These are phyloP conservation scores for Cervus canadensis DNA, from an alignment of 2,113 vertebrate genomes.

Conservation along the genomic window DNA sequence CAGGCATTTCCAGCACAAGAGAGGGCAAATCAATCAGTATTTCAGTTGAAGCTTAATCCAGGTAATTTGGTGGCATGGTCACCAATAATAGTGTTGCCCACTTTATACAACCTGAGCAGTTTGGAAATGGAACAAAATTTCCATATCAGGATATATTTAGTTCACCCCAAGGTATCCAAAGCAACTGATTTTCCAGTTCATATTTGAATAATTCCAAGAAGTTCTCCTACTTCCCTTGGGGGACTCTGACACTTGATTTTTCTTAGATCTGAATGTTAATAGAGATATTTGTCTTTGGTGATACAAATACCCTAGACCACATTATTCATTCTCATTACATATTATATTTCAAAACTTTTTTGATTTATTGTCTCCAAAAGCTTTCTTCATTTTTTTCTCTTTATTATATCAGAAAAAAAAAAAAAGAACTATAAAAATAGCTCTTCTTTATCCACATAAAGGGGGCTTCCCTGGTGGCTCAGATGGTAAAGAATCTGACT, in stretches of 20 bases:
- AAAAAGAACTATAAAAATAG: slow-evolving; percentile 5
- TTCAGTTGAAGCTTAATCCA: background rate
- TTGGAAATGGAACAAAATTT: slow-evolving; percentile 19
- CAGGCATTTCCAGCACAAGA: background rate
- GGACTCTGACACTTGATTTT: background rate
- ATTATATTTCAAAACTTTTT: background rate
- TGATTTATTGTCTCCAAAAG: slow-evolving; percentile 11
- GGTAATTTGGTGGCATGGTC: background rate
- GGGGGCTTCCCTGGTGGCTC: background rate
- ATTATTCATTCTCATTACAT: background rate
- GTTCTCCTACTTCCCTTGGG: background rate
- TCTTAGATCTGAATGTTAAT: slow-evolving; percentile 14
- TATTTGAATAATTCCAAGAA: background rate
- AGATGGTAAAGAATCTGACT: background rate
- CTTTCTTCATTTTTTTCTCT: background rate
- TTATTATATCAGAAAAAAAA: background rate
- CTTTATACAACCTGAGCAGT: background rate
- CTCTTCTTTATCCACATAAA: background rate
- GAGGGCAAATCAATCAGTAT: background rate
- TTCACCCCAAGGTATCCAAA: background rate
- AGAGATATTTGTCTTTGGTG: background rate
- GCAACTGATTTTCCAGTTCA: background rate
- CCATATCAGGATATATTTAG: background rate
- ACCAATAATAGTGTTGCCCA: background rate
- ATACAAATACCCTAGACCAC: background rate